These are phyloP conservation scores for Chymomyza fuscimana DNA, from an alignment of 2,888 invertebrate species.

Conservation along the genomic window DNA sequence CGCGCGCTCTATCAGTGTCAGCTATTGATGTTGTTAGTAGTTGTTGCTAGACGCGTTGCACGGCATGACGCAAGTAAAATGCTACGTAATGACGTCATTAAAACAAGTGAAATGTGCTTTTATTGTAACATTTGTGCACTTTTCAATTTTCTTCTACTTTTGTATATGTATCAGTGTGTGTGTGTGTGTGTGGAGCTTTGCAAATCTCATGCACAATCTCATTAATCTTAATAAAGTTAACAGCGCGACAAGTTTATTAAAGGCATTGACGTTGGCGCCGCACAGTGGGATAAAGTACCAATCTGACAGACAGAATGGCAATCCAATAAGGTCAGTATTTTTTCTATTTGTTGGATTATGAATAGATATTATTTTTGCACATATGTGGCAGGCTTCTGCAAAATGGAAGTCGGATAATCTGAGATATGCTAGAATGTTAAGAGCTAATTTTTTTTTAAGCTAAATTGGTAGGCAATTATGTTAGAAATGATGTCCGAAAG, in stretches of 20 bases:
- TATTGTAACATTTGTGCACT: conserved; percentile 55
- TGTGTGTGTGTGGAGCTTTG: conserved; percentile 20
- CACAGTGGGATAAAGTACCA: too few relatives aligned
- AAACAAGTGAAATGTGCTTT: conserved; percentile 73
- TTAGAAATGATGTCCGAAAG: too few relatives aligned
- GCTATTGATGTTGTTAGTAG: background rate
- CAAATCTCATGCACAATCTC: conserved; percentile 56
- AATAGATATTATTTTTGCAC: too few relatives aligned
- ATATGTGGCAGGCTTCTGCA: too few relatives aligned
- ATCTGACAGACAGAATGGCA: too few relatives aligned
- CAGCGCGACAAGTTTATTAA: conserved; percentile 71
- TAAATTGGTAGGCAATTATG: too few relatives aligned
- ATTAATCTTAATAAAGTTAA: conserved; percentile 73
- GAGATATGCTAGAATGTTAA: too few relatives aligned
- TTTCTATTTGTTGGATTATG: too few relatives aligned
- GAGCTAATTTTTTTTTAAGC: too few relatives aligned
- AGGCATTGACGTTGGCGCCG: conserved; percentile 62
- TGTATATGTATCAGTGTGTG: conserved; percentile 27
- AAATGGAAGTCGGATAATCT: too few relatives aligned
- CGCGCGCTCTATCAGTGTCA: background rate
- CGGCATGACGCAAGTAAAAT: conserved; percentile 59
- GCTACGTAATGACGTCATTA: conserved; percentile 74
- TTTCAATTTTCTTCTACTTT: conserved; percentile 55
- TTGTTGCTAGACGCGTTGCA: background rate
- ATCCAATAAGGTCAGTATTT: too few relatives aligned